Evolutionary conservation across 2,888 invertebrate genomes (phyloP), one percentile per base, ranked within the genome.

Genomic region (Disparrhopalites patrizii): DNA sequence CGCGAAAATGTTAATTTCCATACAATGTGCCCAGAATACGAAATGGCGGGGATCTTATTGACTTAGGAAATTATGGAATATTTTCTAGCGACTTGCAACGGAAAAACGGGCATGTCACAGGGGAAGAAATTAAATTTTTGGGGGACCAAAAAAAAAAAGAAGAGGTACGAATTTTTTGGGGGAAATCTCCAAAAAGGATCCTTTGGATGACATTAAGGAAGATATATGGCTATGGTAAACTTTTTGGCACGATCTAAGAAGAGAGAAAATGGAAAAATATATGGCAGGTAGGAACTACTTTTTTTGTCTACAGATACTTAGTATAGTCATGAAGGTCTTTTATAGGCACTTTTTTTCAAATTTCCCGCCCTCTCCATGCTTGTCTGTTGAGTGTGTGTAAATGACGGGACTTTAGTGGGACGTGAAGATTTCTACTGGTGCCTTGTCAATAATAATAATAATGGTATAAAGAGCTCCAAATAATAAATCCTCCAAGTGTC

Each of bases 1-100:
- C 43, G 43, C 43, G 20, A 43, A 43, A 43, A 43, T 43, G 43
- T 43, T 43, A 43, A 43, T 43, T 43, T 43, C 43, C 43, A 43
- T n/a, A n/a, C 15, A 43, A 5, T 43, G 15, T 43, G 43, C 15
- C 15, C 20, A 20, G 43, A 43, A 43, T 15, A 15, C n/a, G n/a
- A 43, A 43, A 43, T 43, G 20, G 15, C 43, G 15, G 43, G 43
- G 20, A 43, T 43, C 4, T 18, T 43, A 43, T 43, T 43, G 43
- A 43, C 43, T 43, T 43, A 18, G n/a, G 8, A 4, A 43, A 18
- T 43, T 43, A 43, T 43, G 43, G 43, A 43, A 43, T 18, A 18
- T 43, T 10, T 43, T 43, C 43, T 18, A 43, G 20, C 43, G 43
- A 43, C 15, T 43, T 43, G 15, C 43, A 5, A 43, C 7, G n/a